Conservation (phyloP, 1,140 invertebrate species). For the Caenorhabditis briggsae region DNA sequence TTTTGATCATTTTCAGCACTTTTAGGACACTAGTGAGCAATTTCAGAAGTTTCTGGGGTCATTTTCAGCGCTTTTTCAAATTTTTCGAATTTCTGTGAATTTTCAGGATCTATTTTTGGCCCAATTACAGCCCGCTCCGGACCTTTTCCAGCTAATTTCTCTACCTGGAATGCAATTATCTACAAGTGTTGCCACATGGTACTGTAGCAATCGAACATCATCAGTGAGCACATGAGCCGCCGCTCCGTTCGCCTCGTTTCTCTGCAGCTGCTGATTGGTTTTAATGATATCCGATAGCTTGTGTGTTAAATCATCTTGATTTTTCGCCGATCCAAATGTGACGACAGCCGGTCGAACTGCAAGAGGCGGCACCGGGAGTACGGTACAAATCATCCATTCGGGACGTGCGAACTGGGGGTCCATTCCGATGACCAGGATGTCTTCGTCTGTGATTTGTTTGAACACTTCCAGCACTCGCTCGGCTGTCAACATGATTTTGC, state of each 20-base stretch:
- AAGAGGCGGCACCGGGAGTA: conserved; percentile 95
- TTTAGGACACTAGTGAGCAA: too few species aligned
- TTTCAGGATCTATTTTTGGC: too few species aligned
- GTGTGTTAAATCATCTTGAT: conserved; percentile 98
- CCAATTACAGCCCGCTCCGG: too few species aligned
- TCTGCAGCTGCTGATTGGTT: conserved; percentile 91
- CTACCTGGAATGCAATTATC: conserved; percentile 92
- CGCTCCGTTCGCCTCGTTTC: conserved; percentile 95
- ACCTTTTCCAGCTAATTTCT: too few species aligned
- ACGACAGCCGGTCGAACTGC: conserved; percentile 93
- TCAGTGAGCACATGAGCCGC: conserved; percentile 95
- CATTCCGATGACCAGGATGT: conserved; percentile 88
- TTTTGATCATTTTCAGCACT: too few species aligned
- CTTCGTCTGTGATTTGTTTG: conserved; percentile 96
- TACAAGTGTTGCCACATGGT: conserved; percentile 95
- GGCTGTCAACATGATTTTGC: conserved; percentile 91
- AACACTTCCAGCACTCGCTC: conserved; percentile 96
- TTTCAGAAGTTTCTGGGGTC: too few species aligned
- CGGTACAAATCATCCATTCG: conserved; percentile 99
- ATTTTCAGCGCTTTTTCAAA: too few species aligned
- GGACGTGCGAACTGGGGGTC: conserved; percentile 87
- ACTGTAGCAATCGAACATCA: conserved; percentile 98
- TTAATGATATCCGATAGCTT: conserved; percentile 99
- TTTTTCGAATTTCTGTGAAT: too few species aligned
- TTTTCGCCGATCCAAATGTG: conserved; percentile 97